phyloP scores from a whole-genome alignment of 1,140 invertebrate species.

The Panulirus ornatus region DNA sequence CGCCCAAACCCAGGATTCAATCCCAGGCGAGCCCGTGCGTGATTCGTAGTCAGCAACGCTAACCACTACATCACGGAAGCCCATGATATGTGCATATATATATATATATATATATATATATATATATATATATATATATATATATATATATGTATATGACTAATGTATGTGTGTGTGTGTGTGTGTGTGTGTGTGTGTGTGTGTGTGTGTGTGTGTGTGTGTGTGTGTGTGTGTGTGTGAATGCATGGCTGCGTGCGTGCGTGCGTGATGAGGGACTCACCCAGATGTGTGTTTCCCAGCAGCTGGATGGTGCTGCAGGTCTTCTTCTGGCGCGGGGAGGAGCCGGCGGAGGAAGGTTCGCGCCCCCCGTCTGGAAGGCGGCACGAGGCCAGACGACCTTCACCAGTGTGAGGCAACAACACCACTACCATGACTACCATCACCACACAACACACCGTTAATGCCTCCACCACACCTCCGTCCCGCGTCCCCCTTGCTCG shows the following conservation, averaged over 20 bases:
- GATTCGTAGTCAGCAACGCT: too few relatives aligned
- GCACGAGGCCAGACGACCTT: slow-evolving; percentile 60
- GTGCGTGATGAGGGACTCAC: slow-evolving; percentile 42
- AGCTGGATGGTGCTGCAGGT: slow-evolving; percentile 62
- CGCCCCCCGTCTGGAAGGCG: slow-evolving; percentile 64
- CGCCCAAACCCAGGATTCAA: too few relatives aligned
- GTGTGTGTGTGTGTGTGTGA: slow-evolving; percentile 10
- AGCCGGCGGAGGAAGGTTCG: slow-evolving; percentile 44
- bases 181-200: slow-evolving; percentile 42
- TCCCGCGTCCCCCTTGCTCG: not conserved
- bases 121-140: slow-evolving; percentile 13
- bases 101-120: slow-evolving; percentile 3
- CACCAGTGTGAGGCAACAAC: slow-evolving; percentile 36
- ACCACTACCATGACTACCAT: slow-evolving; percentile 44
- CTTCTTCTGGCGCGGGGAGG: slow-evolving; percentile 61
- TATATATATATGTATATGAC: not conserved
- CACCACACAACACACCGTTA: slow-evolving; percentile 35
- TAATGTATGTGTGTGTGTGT: slow-evolving; percentile 20
- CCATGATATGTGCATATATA: too few relatives aligned
- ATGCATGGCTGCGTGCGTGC: slow-evolving; percentile 10
- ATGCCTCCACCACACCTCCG: not conserved
- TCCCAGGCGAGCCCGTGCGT: too few relatives aligned
- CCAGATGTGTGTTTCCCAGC: slow-evolving; percentile 66
- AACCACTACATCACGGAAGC: too few relatives aligned
- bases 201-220: slow-evolving; percentile 21